Conservation (phyloP, 2,888 invertebrate species). For the Caenorhabditis afra region DNA sequence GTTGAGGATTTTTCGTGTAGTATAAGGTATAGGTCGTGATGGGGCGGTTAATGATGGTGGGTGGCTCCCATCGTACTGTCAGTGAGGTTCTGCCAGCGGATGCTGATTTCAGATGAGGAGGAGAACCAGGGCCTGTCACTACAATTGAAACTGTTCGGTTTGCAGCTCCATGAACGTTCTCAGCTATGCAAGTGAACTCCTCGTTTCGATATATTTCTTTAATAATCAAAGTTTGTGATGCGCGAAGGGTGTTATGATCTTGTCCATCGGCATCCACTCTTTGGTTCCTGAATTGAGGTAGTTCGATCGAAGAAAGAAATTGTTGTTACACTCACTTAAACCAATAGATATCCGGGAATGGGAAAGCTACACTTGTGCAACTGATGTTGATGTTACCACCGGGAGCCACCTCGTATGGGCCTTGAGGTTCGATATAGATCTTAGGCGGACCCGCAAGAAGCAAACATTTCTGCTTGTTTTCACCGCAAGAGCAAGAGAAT, state of each 20-base stretch:
- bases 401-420: slow-evolving; percentile 77
- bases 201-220: slow-evolving; percentile 77
- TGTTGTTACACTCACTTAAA: slow-evolving; percentile 62
- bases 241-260: slow-evolving; percentile 16
- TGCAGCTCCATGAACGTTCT: slow-evolving; percentile 72
- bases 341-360: slow-evolving; percentile 79
- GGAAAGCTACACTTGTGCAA: slow-evolving; percentile 78
- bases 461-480: slow-evolving; percentile 75
- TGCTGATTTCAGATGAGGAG: slow-evolving; percentile 73
- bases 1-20: slow-evolving; percentile 78
- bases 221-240: slow-evolving; percentile 75
- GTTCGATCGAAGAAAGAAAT: not conserved
- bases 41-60: slow-evolving; percentile 77
- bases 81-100: slow-evolving; percentile 70
- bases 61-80: slow-evolving; percentile 76
- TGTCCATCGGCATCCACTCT: slow-evolving; percentile 25
- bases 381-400: slow-evolving; percentile 80
- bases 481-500: slow-evolving; percentile 76
- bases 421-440: slow-evolving; percentile 77
- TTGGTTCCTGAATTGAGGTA: slow-evolving; percentile 32
- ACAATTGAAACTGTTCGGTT: slow-evolving; percentile 74
- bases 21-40: slow-evolving; percentile 79
- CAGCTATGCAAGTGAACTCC: slow-evolving; percentile 78
- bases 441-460: slow-evolving; percentile 77
- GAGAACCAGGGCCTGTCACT: slow-evolving; percentile 77